phyloP scores from a whole-genome alignment of 2,797 vertebrate species.

The Harpagifer antarcticus region DNA sequence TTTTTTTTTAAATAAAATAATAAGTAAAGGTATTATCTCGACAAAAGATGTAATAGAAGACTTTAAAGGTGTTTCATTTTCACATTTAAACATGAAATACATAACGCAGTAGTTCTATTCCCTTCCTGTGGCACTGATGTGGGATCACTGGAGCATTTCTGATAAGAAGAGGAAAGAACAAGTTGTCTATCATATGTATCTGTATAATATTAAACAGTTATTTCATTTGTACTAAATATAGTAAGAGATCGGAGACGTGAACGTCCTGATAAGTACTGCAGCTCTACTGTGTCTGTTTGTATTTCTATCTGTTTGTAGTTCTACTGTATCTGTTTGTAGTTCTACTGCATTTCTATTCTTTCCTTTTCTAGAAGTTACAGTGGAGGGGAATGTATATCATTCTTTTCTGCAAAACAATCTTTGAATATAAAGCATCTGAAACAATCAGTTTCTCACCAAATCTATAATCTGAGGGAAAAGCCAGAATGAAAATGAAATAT shows the following conservation, averaged over 20 bases:
- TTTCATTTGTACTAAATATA: too few relatives aligned
- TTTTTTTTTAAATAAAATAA: neutral
- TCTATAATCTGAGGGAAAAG: neutral
- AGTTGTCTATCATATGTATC: too few relatives aligned
- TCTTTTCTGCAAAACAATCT: neutral
- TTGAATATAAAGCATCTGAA: neutral
- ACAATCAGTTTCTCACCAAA: neutral
- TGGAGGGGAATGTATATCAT: neutral
- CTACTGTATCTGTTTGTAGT: too few relatives aligned
- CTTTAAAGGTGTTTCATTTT: constrained; percentile 28
- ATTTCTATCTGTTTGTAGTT: too few relatives aligned
- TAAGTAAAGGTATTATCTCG: neutral
- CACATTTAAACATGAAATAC: constrained; percentile 6
- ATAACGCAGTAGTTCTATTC: neutral
- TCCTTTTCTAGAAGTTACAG: neutral
- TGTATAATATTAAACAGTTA: too few relatives aligned
- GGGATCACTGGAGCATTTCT: neutral
- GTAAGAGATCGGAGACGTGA: too few relatives aligned
- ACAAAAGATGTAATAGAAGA: neutral
- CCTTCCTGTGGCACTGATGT: neutral
- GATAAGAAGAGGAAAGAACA: neutral
- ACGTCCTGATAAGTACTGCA: too few relatives aligned
- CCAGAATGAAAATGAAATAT: neutral
- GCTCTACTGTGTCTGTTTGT: too few relatives aligned
- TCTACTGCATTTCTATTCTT: neutral